Conservation (phyloP, 2,113 vertebrate genomes). For the Lagopus muta region DNA sequence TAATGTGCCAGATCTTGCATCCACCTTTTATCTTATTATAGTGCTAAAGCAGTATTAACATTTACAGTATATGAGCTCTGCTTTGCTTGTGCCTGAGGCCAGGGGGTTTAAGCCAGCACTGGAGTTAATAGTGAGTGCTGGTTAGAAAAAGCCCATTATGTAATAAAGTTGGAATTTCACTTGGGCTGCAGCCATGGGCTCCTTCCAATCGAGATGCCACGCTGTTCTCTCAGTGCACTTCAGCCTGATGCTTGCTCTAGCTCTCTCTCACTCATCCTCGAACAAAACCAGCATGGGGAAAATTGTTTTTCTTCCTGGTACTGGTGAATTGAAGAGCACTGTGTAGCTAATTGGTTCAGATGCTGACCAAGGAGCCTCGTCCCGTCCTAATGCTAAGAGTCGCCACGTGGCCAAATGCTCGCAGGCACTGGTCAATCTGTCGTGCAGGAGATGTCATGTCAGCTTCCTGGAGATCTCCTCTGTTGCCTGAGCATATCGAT, state of each 20-base stretch:
- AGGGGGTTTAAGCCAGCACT: conserved; percentile 53
- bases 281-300: background rate
- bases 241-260: background rate
- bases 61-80: conserved; percentile 67
- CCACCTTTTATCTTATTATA: conserved; percentile 73
- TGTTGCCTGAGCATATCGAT: background rate
- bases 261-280: background rate
- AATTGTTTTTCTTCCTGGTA: background rate
- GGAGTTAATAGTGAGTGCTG: conserved; percentile 63
- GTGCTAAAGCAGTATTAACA: conserved; percentile 73
- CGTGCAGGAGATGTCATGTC: background rate
- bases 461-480: background rate
- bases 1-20: conserved; percentile 67
- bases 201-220: conserved; percentile 21
- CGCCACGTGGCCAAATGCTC: background rate
- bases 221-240: background rate
- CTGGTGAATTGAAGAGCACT: background rate
- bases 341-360: background rate
- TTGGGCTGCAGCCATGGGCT: conserved; percentile 58
- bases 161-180: conserved; percentile 66
- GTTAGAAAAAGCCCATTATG: conserved; percentile 68
- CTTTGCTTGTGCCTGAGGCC: conserved; percentile 57
- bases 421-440: background rate
- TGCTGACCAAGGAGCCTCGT: background rate
- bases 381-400: background rate